Percentiles rank a stretch among this genome's conserved stretches.
phyloP scores from a whole-genome alignment of 2,797 vertebrate species.

The Gila robusta region DNA sequence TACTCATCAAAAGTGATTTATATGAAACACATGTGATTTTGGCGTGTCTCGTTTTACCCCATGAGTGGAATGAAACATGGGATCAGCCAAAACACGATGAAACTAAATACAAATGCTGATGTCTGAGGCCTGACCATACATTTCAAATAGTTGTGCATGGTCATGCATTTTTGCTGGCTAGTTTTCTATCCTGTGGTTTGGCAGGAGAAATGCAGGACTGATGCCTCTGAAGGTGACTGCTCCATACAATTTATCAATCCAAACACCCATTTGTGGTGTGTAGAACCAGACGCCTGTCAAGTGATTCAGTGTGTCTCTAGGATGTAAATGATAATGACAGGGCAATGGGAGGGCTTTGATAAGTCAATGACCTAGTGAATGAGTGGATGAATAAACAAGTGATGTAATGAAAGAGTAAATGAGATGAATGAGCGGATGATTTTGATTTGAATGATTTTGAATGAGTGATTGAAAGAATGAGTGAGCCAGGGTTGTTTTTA shows the following conservation, averaged over 20 bases:
- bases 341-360: constrained; percentile 8
- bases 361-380: constrained; percentile 3
- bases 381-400: constrained; percentile 21
- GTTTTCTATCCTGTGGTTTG: constrained; percentile 62
- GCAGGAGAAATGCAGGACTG: constrained; percentile 36
- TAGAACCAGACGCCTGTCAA: constrained; percentile 52
- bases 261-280: constrained; percentile 53
- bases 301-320: constrained; percentile 40
- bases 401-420: background rate
- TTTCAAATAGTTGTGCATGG: constrained; percentile 60
- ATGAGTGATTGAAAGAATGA: background rate
- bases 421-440: constrained; percentile 6
- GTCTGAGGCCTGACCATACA: constrained; percentile 61
- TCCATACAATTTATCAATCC: constrained; percentile 57
- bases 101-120: constrained; percentile 63
- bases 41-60: constrained; percentile 49
- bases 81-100: constrained; percentile 57
- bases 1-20: constrained; percentile 52
- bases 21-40: constrained; percentile 45
- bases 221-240: constrained; percentile 60
- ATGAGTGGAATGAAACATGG: constrained; percentile 53
- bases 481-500: background rate
- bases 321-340: constrained; percentile 48
- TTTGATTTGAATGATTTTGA: background rate
- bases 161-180: constrained; percentile 61